phyloP scores from a whole-genome alignment of 2,797 vertebrate genomes.

The Sebastes taczanowskii region DNA sequence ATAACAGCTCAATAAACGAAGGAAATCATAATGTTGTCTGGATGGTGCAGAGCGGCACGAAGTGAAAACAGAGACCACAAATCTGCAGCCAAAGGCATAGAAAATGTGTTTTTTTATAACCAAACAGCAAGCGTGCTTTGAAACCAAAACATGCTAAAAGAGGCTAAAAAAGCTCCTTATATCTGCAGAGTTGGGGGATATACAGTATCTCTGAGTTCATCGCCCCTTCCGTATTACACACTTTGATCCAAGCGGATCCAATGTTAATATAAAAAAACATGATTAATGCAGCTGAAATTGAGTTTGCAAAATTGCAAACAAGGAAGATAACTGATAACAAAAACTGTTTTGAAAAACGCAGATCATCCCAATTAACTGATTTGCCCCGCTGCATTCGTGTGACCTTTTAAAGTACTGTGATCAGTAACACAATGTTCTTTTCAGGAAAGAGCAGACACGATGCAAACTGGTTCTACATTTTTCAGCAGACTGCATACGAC shows the following conservation, averaged over 20 bases:
- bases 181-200: not conserved
- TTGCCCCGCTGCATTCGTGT: not conserved
- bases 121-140: not conserved
- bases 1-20: too few species aligned
- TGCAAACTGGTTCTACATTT: slow-evolving; percentile 21
- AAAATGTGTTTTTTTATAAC: not conserved
- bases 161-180: not conserved
- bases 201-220: not conserved
- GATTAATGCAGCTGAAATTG: not conserved
- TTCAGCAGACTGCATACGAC: not conserved
- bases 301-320: not conserved
- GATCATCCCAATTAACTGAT: not conserved
- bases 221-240: not conserved
- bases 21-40: not conserved
- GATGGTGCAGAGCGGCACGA: too few species aligned
- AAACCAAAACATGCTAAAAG: not conserved
- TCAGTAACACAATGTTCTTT: not conserved
- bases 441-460: not conserved
- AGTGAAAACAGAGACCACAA: too few species aligned
- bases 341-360: not conserved
- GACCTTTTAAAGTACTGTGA: not conserved
- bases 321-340: not conserved
- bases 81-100: too few species aligned
- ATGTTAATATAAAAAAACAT: not conserved
- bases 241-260: not conserved